Base-by-base conservation (phyloP, 2,113 vertebrate genomes). In the Rafetus swinhoei region DNA sequence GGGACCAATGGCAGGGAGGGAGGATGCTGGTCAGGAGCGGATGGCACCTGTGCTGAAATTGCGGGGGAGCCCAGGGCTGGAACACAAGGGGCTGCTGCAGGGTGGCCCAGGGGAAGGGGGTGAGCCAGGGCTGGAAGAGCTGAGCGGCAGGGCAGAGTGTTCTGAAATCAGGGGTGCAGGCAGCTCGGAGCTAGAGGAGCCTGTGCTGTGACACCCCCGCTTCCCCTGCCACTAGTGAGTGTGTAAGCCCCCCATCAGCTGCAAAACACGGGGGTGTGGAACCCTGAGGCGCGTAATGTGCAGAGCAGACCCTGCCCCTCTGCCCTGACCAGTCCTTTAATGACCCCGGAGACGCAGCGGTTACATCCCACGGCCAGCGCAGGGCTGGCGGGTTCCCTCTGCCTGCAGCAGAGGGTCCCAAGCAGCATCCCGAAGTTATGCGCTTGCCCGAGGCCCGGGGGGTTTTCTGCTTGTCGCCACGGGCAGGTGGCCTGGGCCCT, bases 261-360 rank as follows among this genome's bases (percentile, higher is more conserved):
- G 74, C 74, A 77, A 77, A 25, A 77, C 25, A 15, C 21, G 24
- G 13, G 35, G 22, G 12, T 39, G 6, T 22, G 13, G 39, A 39
- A 76, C 6, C 45, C 35, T 77, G 25, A 25, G 22, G 39, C 45
- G 22, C 57, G 15, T 45, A 4, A 59, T 95, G n/a, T 15, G 87
- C 93, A 0, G 0, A 96, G 45, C 54, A 81, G 83, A 94, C 29
- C 0, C 52, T 50, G 24, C 74, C 7, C 11, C 39, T 52, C n/a
- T 15, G 53, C 89, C 80, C 32, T 0, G 79, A 85, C 94, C 5
- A 3, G 0, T 90, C 83, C 81, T 97, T 97, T 97, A 97, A 97
- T 97, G 25, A 35, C 24, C 0, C 1, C 27, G 76, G 39, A 89
- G 76, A 89, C 14, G 0, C 12, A 72, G 0, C 1, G 1, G 90